Conservation (phyloP, 1,140 invertebrate genomes). For the Anastrepha obliqua region DNA sequence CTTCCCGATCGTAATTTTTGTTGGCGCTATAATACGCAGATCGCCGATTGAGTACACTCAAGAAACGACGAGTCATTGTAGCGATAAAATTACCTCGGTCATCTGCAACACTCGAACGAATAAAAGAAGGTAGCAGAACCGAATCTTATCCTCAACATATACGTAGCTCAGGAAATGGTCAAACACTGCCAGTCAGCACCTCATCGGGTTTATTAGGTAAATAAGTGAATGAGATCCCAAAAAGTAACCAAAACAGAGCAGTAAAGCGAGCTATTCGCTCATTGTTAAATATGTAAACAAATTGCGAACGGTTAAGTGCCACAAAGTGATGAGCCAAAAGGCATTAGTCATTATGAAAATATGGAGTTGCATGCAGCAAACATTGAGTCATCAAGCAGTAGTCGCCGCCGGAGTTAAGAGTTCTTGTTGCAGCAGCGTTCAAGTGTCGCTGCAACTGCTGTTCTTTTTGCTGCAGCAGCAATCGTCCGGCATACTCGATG, state of each 20-base stretch:
- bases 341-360: slow-evolving; percentile 29
- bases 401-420: neutral
- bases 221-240: neutral
- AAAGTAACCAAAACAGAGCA: neutral
- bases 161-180: neutral
- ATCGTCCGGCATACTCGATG: neutral
- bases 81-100: slow-evolving; percentile 37
- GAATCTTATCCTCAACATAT: neutral
- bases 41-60: neutral
- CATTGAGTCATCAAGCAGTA: slow-evolving; percentile 54
- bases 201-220: slow-evolving; percentile 31
- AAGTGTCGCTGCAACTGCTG: slow-evolving; percentile 31
- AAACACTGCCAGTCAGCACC: neutral
- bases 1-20: neutral
- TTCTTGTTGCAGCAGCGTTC: neutral
- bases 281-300: slow-evolving; percentile 21
- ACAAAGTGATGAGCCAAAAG: slow-evolving; percentile 11
- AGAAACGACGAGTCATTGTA: slow-evolving; percentile 17
- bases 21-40: neutral
- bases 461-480: neutral
- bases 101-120: slow-evolving; percentile 1
- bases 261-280: neutral
- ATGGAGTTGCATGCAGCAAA: slow-evolving; percentile 37
- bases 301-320: neutral
- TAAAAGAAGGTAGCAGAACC: neutral